Conservation (phyloP, 2,797 vertebrate genomes). For the Syngnathus rostellatus region DNA sequence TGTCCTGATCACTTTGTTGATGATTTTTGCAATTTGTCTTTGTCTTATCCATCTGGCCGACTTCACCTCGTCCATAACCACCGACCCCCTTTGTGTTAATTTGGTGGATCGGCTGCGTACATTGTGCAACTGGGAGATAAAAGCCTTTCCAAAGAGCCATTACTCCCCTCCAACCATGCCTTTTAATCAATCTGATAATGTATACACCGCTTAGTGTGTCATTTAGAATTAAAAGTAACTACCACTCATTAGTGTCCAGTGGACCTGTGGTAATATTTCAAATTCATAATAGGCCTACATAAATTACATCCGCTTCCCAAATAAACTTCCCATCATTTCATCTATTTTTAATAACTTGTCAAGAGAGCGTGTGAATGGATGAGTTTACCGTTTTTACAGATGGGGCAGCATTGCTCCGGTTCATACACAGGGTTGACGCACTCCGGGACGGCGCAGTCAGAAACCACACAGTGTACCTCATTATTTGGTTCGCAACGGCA, state of each 20-base stretch:
- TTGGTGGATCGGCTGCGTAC: slow-evolving; percentile 64
- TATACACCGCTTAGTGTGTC: slow-evolving; percentile 67
- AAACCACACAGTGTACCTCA: slow-evolving; percentile 99
- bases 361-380: slow-evolving; percentile 26
- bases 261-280: slow-evolving; percentile 58
- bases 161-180: slow-evolving; percentile 59
- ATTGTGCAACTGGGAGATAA: slow-evolving; percentile 59
- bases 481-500: slow-evolving; percentile 99
- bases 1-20: too few species aligned
- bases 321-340: slow-evolving; percentile 35
- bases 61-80: slow-evolving; percentile 62
- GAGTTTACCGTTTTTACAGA: slow-evolving; percentile 99
- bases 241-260: slow-evolving; percentile 58
- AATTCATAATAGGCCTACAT: slow-evolving; percentile 59
- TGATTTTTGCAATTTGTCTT: slow-evolving; percentile 6
- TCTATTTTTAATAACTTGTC: slow-evolving; percentile 40
- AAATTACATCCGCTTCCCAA: slow-evolving; percentile 43
- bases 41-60: slow-evolving; percentile 41
- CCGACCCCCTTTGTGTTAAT: slow-evolving; percentile 66
- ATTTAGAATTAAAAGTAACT: slow-evolving; percentile 69
- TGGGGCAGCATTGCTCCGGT: slow-evolving; percentile 98
- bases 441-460: slow-evolving; percentile 97
- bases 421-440: slow-evolving; percentile 99
- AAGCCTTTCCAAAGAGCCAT: slow-evolving; percentile 62
- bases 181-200: slow-evolving; percentile 70